phyloP scores from a whole-genome alignment of 2,797 vertebrate species.

The Streptopelia turtur region DNA sequence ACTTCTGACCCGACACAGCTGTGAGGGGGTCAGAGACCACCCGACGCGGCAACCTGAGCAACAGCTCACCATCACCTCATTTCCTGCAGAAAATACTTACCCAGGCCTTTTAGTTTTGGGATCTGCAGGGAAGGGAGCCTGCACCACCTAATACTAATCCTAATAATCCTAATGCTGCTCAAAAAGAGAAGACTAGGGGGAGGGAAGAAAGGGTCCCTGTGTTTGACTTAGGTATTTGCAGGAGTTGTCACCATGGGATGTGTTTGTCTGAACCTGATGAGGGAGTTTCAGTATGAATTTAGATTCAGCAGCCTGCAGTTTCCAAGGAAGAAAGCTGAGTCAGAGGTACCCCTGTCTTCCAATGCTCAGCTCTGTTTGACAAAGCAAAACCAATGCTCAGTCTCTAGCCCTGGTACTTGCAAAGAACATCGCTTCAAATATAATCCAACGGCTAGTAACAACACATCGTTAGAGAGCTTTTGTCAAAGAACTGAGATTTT shows the following conservation, averaged over 20 bases:
- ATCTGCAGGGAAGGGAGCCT: background rate
- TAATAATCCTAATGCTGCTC: background rate
- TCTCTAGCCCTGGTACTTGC: background rate
- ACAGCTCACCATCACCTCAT: background rate
- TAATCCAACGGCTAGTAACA: background rate
- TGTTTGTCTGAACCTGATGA: background rate
- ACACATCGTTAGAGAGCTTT: background rate
- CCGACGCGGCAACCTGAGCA: background rate
- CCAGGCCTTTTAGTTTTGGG: accelerated
- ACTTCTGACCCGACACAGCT: background rate
- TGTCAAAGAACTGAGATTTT: background rate
- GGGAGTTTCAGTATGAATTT: background rate
- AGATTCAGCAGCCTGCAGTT: background rate
- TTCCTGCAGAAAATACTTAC: background rate
- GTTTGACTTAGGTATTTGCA: background rate
- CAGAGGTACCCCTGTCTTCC: background rate
- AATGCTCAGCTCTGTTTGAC: background rate
- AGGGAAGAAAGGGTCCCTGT: accelerated
- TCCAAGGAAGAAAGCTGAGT: slow-evolving; percentile 16
- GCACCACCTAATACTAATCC: background rate
- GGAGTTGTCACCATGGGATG: background rate
- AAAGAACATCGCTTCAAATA: background rate
- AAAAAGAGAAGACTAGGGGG: accelerated
- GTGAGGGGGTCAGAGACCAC: background rate
- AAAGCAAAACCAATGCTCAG: background rate